Base-by-base conservation (phyloP, 2,113 vertebrate genomes). In the Tachysurus vachellii region DNA sequence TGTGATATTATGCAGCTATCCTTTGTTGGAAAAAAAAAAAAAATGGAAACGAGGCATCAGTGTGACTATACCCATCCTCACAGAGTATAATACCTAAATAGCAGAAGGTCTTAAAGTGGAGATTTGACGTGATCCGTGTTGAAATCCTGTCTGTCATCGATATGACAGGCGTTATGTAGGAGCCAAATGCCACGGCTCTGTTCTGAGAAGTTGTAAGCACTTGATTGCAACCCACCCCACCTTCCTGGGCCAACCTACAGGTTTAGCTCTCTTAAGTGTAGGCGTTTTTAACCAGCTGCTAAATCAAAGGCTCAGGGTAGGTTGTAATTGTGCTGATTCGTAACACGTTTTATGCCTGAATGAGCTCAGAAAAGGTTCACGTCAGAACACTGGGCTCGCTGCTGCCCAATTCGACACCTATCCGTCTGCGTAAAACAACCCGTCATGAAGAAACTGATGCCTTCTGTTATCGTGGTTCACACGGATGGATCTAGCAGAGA, bases 311-410 rank as follows among this genome's bases (percentile, higher is more conserved):
- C 75, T 89, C 77, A 86, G 90, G 77, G 71, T 71, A 91, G 87
- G 77, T 77, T 87, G 82, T 92, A 82, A 90, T 86, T 91, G 92
- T 77, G 81, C 88, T 80, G 86, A 91, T 91, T 92, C 80, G 80
- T 62, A 89, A 90, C 77, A 85, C 86, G 84, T 91, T 88, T 92
- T 85, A 88, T 82, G 88, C 31, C 86, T 89, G 8, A 66, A 75
- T 85, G 88, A 62, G 84, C 59, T 87, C 44, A 42, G 88, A 93
- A 73, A 44, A 10, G 83, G 75, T 71, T 79, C n/a, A 53, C 88
- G 86, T 85, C 80, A 28, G 47, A 64, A 9, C 56, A 44, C 14
- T 9, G 26, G 36, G 56, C 77, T 47, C 44, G 12, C 56, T 57
- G 36, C 47, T 57, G 21, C 13, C 50, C 36, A 16, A 44, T 70